Conservation (phyloP, 2,113 vertebrate genomes). For the Ochotona princeps region DNA sequence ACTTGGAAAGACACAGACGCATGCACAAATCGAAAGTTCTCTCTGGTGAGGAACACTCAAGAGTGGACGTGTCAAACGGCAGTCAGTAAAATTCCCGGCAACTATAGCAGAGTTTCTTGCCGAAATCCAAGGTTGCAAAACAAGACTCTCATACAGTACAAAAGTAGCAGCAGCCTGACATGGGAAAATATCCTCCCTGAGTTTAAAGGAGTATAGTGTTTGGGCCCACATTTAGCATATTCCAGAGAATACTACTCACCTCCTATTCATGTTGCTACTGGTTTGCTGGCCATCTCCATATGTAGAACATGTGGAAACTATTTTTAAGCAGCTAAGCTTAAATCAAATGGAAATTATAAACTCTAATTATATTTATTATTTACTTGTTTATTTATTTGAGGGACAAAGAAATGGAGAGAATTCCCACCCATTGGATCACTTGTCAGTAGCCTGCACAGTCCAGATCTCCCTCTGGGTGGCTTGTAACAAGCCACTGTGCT, state of each 20-base stretch:
- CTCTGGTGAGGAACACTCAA: constrained; percentile 61
- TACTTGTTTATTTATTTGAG: too few species aligned
- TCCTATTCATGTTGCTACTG: neutral
- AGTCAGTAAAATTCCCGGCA: constrained; percentile 71
- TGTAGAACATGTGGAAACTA: neutral
- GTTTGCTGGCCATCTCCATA: neutral
- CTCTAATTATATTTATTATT: too few species aligned
- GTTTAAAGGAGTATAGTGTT: neutral
- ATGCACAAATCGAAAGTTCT: constrained; percentile 42
- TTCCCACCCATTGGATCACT: too few species aligned
- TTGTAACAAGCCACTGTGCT: too few species aligned
- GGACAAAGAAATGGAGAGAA: too few species aligned
- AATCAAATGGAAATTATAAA: neutral
- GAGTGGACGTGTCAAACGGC: constrained; percentile 50
- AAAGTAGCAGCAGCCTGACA: neutral
- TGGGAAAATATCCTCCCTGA: neutral
- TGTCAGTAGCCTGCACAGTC: too few species aligned
- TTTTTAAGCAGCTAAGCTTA: neutral
- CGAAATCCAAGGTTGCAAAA: constrained; percentile 69
- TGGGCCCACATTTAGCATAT: neutral
- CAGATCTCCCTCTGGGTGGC: too few species aligned
- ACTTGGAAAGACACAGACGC: neutral
- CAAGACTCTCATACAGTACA: neutral
- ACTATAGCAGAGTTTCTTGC: constrained; percentile 56
- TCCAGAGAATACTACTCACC: neutral